Conservation (phyloP, 2,888 invertebrate species). For the Hoplodrina ambigua region DNA sequence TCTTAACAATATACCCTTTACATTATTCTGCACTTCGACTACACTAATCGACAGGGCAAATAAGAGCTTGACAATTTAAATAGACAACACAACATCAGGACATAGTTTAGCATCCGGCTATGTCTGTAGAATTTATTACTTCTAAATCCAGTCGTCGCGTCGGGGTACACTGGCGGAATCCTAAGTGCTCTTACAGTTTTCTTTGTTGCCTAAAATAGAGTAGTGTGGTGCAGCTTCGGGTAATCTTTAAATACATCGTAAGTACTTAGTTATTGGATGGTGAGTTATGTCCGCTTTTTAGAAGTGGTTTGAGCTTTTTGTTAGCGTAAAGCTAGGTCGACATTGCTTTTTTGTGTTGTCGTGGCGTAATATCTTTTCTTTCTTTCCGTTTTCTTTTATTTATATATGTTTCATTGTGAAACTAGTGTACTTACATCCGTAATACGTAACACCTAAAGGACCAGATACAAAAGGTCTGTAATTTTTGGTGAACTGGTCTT, state of each 20-base stretch:
- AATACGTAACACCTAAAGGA: no score
- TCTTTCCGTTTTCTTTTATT: no score
- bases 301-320: conserved; percentile 2
- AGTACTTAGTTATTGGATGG: conserved; percentile 33
- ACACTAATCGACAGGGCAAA: conserved; percentile 33
- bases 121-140: conserved; percentile 61
- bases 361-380: no score
- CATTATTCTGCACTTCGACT: conserved; percentile 24
- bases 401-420: no score
- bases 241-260: conserved; percentile 53
- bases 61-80: conserved; percentile 39
- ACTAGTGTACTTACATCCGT: no score
- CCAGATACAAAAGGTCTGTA: no score
- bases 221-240: conserved; percentile 37
- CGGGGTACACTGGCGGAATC: conserved; percentile 53
- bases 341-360: background rate
- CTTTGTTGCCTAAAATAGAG: conserved; percentile 65
- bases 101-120: conserved; percentile 54
- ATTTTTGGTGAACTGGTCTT: no score
- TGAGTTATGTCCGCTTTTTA: conserved; percentile 15
- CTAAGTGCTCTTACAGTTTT: conserved; percentile 59
- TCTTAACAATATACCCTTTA: conserved; percentile 15
- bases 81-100: conserved; percentile 34
- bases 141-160: conserved; percentile 59
- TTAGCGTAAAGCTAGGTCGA: no score